These are phyloP conservation scores for Calosoma granatense DNA, from an alignment of 1,140 invertebrate genomes.

Conservation along the genomic window DNA sequence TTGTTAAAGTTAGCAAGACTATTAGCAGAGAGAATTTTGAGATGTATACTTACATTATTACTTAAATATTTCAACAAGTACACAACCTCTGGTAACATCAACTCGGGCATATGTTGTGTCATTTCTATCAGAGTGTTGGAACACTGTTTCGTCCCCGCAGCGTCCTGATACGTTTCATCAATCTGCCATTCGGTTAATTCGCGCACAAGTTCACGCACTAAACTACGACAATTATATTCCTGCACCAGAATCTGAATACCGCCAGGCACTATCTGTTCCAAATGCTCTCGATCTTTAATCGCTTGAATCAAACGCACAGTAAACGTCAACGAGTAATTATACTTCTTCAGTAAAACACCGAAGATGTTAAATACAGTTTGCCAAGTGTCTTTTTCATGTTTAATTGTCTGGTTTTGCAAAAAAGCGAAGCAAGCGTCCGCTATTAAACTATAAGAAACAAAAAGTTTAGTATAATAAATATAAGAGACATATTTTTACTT, in stretches of 20 bases:
- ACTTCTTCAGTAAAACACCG: slow-evolving; percentile 68
- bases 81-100: background rate
- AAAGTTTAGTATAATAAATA: slow-evolving; percentile 10
- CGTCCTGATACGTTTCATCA: background rate
- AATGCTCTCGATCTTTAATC: background rate
- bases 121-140: background rate
- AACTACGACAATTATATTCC: background rate
- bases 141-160: background rate
- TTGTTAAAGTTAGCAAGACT: too few species aligned
- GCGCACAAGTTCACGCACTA: background rate
- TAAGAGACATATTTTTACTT: slow-evolving; percentile 26
- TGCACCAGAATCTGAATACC: slow-evolving; percentile 17
- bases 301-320: slow-evolving; percentile 45
- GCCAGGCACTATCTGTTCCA: slow-evolving; percentile 34
- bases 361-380: slow-evolving; percentile 67
- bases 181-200: background rate
- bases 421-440: slow-evolving; percentile 56
- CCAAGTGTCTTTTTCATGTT: slow-evolving; percentile 48
- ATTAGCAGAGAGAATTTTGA: too few species aligned
- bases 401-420: slow-evolving; percentile 52
- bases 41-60: background rate
- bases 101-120: background rate
- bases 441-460: background rate
- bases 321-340: slow-evolving; percentile 61
- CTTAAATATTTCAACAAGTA: background rate